Evolutionary conservation across 1,140 invertebrate genomes (phyloP), one percentile per base, ranked within the genome.

Genomic region (Calycopis cecrops): DNA sequence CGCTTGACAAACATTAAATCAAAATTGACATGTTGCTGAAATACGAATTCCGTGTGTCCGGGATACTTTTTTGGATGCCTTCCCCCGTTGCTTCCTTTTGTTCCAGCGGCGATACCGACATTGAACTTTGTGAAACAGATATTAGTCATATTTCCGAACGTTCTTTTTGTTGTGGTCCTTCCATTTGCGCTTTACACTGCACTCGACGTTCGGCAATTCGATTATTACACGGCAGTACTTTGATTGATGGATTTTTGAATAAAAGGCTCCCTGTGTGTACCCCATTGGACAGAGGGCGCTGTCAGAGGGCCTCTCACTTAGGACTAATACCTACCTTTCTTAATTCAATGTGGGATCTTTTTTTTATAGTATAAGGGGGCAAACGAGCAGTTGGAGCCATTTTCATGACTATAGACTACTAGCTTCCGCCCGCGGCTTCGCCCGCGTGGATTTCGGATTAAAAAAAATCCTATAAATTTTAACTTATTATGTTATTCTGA

Each of bases 211-310:
- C 71, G 69, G 59, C 61, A 73, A 85, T 79, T 81, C 73, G 75
- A 85, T 85, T 83, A 85, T 83, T 79, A 76, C 73, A 71, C 80
- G 76, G 69, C 73, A 67, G 69, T 80, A 76, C 76, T 84, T 81
- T 81, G 79, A 86, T 86, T 83, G 83, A 79, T 81, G 73, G 67
- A 68, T 73, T 80, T 73, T 75, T 55, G 59, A 61, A 65, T 71
- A 77, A 48, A 52, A 54, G 56, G 52, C 57, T 65, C 57, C 67
- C 57, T 76, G 63, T 75, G 76, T 75, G 28, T 42, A 53, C 14
- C 21, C 37, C 52, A 47, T 53, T 16, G 40, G 12, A 53, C 18
- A 38, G 38, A 28, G 21, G 21, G 21, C 21, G 6, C 21, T 28
- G 21, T 28, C 21, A 28, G 21, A 28, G 21, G 21, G 21, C 21